Evolutionary conservation across 1,140 invertebrate species (phyloP).

Genomic region (Drosophila trapezifrons): DNA sequence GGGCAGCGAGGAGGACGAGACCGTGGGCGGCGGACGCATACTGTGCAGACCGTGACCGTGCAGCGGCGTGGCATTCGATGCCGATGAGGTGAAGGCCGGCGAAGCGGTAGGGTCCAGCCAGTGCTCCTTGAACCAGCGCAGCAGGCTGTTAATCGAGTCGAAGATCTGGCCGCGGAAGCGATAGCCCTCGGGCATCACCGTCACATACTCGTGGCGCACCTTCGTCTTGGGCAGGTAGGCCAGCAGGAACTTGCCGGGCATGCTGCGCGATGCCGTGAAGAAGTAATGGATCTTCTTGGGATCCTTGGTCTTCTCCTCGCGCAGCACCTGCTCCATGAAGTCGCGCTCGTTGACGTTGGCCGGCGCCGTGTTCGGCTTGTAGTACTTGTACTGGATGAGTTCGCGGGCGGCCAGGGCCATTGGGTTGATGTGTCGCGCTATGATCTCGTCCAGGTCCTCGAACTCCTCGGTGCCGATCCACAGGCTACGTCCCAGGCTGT

Average conservation of each 20-base stretch:
- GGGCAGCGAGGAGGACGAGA: conserved; percentile 8
- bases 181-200: conserved; percentile 96
- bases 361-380: conserved; percentile 89
- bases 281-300: conserved; percentile 96
- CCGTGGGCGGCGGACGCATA: conserved; percentile 45
- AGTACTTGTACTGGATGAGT: conserved; percentile 96
- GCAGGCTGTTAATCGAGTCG: conserved; percentile 91
- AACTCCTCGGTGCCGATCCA: conserved; percentile 96
- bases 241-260: conserved; percentile 97
- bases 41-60: conserved; percentile 10
- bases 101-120: conserved; percentile 96
- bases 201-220: conserved; percentile 95
- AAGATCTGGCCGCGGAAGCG: conserved; percentile 95
- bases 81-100: conserved; percentile 87
- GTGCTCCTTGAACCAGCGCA: conserved; percentile 99
- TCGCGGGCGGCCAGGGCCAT: conserved; percentile 97
- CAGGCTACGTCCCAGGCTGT: conserved; percentile 94
- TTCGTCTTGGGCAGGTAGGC: conserved; percentile 95
- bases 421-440: conserved; percentile 97
- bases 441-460: conserved; percentile 99
- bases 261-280: conserved; percentile 93
- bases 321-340: conserved; percentile 93
- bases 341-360: conserved; percentile 86
- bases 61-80: conserved; percentile 86
- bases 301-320: conserved; percentile 93